Conservation (phyloP, 2,797 vertebrate species). For the Bovichtus variegatus region DNA sequence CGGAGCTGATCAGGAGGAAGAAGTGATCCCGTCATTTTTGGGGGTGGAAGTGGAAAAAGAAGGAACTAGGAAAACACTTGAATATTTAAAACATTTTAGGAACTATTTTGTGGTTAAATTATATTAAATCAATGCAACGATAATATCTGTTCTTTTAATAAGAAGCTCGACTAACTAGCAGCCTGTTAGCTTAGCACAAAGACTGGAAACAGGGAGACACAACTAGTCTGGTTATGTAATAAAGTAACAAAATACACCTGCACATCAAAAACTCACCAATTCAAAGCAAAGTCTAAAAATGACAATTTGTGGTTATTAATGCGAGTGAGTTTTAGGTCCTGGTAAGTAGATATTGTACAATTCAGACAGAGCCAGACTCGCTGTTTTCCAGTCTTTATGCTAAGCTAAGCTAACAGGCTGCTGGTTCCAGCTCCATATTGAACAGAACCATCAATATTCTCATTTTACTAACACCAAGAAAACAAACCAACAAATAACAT, state of each 20-base stretch:
- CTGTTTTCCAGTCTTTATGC: not conserved
- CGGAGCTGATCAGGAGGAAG: slow-evolving; percentile 3
- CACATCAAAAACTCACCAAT: not conserved
- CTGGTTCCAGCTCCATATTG: not conserved
- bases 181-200: not conserved
- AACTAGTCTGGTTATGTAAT: not conserved
- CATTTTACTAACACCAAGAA: not conserved
- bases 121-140: not conserved
- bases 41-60: not conserved
- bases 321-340: not conserved
- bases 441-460: not conserved
- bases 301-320: not conserved
- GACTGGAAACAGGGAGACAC: not conserved
- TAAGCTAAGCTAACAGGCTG: not conserved
- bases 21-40: not conserved
- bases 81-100: not conserved
- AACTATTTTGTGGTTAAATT: not conserved
- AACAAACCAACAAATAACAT: not conserved
- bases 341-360: not conserved
- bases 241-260: not conserved
- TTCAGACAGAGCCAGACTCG: not conserved
- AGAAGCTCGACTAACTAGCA: not conserved
- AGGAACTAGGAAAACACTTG: not conserved
- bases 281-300: not conserved
- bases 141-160: not conserved